phyloP scores from a whole-genome alignment of 2,797 vertebrate species.

The Sebastes iracundus region DNA sequence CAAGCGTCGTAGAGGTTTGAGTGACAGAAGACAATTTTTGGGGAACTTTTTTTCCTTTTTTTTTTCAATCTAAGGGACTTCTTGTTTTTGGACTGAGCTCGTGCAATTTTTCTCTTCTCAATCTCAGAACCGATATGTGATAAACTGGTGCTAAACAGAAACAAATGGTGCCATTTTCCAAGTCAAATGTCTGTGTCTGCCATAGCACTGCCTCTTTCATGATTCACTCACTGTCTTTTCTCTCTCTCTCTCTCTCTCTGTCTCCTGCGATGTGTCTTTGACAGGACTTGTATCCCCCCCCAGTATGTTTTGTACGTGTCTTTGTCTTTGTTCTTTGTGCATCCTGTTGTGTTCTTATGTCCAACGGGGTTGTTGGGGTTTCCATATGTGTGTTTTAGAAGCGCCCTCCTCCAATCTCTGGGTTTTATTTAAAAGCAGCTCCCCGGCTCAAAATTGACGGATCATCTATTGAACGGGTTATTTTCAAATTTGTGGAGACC shows the following conservation, averaged over 20 bases:
- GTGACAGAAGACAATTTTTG: slow-evolving; percentile 39
- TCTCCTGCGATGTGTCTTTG: slow-evolving; percentile 54
- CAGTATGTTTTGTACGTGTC: slow-evolving; percentile 57
- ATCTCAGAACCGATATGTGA: slow-evolving; percentile 87
- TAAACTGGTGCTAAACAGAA: slow-evolving; percentile 87
- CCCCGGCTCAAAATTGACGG: slow-evolving; percentile 27
- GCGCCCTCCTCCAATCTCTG: slow-evolving; percentile 67
- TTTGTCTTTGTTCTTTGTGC: slow-evolving; percentile 66
- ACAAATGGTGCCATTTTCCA: slow-evolving; percentile 80
- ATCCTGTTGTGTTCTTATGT: slow-evolving; percentile 61
- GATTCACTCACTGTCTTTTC: slow-evolving; percentile 65
- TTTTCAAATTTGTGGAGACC: slow-evolving; percentile 3
- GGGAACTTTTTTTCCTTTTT: slow-evolving; percentile 17
- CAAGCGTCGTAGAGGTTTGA: slow-evolving; percentile 47
- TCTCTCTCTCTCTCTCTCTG: slow-evolving; percentile 27
- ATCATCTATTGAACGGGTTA: slow-evolving; percentile 12
- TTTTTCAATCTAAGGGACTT: slow-evolving; percentile 58
- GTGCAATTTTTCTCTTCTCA: slow-evolving; percentile 89
- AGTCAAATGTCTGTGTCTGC: slow-evolving; percentile 75
- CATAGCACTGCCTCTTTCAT: slow-evolving; percentile 78
- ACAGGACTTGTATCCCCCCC: slow-evolving; percentile 26
- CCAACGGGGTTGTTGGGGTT: slow-evolving; percentile 25
- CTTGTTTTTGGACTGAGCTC: slow-evolving; percentile 75
- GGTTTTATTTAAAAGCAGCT: slow-evolving; percentile 37
- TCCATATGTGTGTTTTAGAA: slow-evolving; percentile 44